phyloP scores from a whole-genome alignment of 2,113 vertebrate species.

The Dendropsophus ebraccatus region DNA sequence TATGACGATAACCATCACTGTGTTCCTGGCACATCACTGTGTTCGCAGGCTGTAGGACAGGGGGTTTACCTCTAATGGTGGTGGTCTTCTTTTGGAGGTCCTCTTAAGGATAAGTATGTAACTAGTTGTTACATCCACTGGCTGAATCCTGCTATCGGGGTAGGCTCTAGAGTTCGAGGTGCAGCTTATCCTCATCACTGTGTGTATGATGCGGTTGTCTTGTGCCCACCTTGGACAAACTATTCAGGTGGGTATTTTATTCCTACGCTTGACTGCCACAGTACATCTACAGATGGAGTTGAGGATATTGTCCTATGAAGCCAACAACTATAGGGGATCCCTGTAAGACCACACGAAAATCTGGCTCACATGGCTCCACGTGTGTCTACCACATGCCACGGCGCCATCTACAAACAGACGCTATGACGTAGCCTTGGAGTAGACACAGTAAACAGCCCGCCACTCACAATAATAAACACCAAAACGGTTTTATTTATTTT shows the following conservation, averaged over 20 bases:
- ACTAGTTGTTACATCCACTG: no score
- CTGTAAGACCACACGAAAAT: no score
- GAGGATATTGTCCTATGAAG: neutral
- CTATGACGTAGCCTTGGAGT: neutral
- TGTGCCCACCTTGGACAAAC: neutral
- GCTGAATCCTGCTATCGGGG: neutral
- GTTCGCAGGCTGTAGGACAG: no score
- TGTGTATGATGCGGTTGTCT: neutral
- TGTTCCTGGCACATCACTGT: no score
- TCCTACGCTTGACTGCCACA: neutral
- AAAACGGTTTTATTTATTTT: conserved; percentile 11
- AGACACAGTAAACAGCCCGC: neutral
- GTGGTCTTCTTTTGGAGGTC: no score
- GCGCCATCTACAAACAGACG: neutral
- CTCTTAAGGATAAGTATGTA: no score
- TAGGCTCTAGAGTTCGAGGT: neutral
- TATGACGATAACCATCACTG: no score
- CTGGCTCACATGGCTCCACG: no score
- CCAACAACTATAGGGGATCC: neutral
- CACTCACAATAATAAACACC: conserved; percentile 27
- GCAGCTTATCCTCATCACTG: neutral
- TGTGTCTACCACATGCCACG: neutral
- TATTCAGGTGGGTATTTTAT: neutral
- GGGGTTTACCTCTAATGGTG: no score
- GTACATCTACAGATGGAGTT: neutral